A percentile compares a stretch with the other conserved stretches of the same genome.
Conservation (phyloP, 2,113 vertebrate genomes). For the Elephantulus edwardii region DNA sequence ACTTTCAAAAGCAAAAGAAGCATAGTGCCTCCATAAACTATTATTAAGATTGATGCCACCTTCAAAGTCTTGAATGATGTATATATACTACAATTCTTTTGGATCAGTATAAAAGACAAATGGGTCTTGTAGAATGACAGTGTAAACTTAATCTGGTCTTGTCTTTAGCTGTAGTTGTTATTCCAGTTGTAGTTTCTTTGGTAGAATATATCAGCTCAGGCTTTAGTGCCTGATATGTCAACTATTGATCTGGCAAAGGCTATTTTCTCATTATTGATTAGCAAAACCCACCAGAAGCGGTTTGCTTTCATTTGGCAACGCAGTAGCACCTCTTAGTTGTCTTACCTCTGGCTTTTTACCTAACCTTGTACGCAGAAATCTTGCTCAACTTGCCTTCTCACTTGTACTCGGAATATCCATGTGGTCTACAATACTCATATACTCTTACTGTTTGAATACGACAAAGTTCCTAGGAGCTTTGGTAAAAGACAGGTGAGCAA, state of each 20-base stretch:
- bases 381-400: background rate
- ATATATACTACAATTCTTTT: background rate
- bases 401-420: background rate
- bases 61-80: background rate
- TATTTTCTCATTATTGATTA: conserved; percentile 55
- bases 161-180: conserved; percentile 13
- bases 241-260: conserved; percentile 45
- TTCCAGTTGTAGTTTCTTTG: conserved; percentile 34
- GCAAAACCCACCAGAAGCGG: conserved; percentile 37
- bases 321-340: background rate
- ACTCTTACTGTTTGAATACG: conserved; percentile 30
- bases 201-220: background rate
- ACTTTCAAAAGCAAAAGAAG: background rate
- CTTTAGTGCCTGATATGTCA: background rate
- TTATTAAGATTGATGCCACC: background rate
- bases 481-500: background rate
- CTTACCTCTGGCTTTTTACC: background rate
- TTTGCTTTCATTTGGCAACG: conserved; percentile 8
- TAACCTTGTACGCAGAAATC: background rate
- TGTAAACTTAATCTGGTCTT: background rate
- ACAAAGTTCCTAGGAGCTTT: background rate
- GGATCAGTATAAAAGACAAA: background rate
- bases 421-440: background rate
- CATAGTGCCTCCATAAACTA: background rate
- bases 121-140: background rate